These are phyloP conservation scores for Boloria euphrosyne DNA, from an alignment of 2,888 invertebrate genomes.

Conservation along the genomic window DNA sequence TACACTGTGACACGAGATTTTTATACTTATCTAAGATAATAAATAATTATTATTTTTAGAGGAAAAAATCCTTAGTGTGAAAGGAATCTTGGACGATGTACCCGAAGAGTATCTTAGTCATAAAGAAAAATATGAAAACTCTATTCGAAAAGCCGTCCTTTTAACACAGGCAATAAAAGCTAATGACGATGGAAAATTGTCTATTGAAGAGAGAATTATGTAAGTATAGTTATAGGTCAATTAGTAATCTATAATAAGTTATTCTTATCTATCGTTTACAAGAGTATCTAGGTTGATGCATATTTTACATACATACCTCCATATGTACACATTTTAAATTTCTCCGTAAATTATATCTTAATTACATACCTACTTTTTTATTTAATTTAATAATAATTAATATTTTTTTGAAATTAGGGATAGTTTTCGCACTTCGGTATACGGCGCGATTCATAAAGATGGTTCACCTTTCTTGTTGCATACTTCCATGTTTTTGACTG, in stretches of 20 bases:
- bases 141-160: slow-evolving; percentile 85
- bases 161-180: slow-evolving; percentile 84
- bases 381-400: too few species aligned
- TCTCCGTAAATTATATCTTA: too few species aligned
- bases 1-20: too few species aligned
- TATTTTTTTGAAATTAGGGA: slow-evolving; percentile 5
- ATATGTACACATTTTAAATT: too few species aligned
- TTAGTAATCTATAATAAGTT: too few species aligned
- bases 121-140: slow-evolving; percentile 90
- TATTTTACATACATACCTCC: too few species aligned
- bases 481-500: slow-evolving; percentile 94
- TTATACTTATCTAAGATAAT: too few species aligned
- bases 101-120: slow-evolving; percentile 91
- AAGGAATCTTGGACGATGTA: slow-evolving; percentile 83
- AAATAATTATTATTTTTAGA: slow-evolving; percentile 49
- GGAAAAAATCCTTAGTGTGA: slow-evolving; percentile 71
- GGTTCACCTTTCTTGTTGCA: slow-evolving; percentile 88
- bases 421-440: slow-evolving; percentile 77
- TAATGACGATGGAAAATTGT: slow-evolving; percentile 71
- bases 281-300: too few species aligned
- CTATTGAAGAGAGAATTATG: slow-evolving; percentile 83
- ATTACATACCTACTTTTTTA: too few species aligned
- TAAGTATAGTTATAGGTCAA: slow-evolving; percentile 56
- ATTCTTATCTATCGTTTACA: too few species aligned
- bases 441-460: slow-evolving; percentile 86